A percentile compares a stretch with the other conserved stretches of the same genome.
Conservation (phyloP, 2,888 invertebrate genomes). For the Pheosia tremula region DNA sequence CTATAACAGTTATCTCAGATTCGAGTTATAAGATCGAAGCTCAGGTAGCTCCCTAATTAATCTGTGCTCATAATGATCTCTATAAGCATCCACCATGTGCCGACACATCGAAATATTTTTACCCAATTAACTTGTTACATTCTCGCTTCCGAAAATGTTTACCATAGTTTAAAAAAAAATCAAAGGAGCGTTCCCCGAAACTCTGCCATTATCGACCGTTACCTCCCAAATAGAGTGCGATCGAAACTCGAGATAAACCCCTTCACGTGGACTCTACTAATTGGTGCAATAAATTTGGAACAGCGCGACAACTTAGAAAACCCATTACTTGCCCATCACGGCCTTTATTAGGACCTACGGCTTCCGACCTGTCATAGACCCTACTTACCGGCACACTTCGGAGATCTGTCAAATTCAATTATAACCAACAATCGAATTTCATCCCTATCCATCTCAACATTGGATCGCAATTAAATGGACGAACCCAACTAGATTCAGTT, state of each 20-base stretch:
- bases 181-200: constrained; percentile 73
- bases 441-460: constrained; percentile 47
- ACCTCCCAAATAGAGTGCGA: constrained; percentile 83
- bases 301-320: constrained; percentile 67
- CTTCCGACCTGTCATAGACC: constrained; percentile 54
- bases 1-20: constrained; percentile 49
- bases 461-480: constrained; percentile 53
- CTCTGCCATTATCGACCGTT: constrained; percentile 77
- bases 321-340: constrained; percentile 56
- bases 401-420: constrained; percentile 58
- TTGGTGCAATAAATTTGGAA: constrained; percentile 81
- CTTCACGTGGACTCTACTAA: constrained; percentile 79
- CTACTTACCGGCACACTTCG: constrained; percentile 50
- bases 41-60: constrained; percentile 69
- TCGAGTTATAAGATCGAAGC: constrained; percentile 55
- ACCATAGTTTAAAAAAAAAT: constrained; percentile 60
- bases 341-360: constrained; percentile 63
- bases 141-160: constrained; percentile 80
- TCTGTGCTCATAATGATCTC: constrained; percentile 62
- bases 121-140: constrained; percentile 83
- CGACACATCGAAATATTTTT: constrained; percentile 67
- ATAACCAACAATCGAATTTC: constrained; percentile 52
- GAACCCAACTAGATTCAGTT: constrained; percentile 58
- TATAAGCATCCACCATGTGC: constrained; percentile 65
- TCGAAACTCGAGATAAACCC: constrained; percentile 71